Evolutionary conservation across 2,113 vertebrate genomes (phyloP), one percentile per base, ranked within the genome.

Genomic region (Corvus cornix): DNA sequence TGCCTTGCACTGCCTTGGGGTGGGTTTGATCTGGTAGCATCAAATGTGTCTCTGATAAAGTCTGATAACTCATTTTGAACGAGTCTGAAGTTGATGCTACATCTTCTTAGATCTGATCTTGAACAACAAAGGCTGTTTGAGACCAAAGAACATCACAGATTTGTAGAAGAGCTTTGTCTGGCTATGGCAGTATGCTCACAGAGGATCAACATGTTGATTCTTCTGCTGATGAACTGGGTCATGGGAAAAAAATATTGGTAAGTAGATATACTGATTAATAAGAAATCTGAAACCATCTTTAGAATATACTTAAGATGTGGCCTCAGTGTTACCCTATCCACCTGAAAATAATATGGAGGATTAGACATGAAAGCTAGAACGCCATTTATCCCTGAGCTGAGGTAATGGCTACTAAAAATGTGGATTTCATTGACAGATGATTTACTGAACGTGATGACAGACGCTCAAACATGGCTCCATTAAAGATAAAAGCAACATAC

Each of bases 311-410:
- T 89, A 78, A 89, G 66, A 87, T 62, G 66, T 62, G 67, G 84
- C 53, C 84, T 92, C 87, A 72, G n/a, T 60, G 73, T 66, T 68
- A 94, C 49, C 58, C 58, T 93, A 73, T 73, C 77, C 94, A 95
- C 89, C 74, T 94, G 89, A 95, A 96, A 95, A 94, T 91, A 82
- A 95, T 93, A 87, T 24, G 66, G 72, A 75, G 93, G 91, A 95
- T 95, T 96, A 97, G 41, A 94, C 94, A 95, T 93, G 74, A 96
- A 95, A 96, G 93, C n/a, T 87, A 84, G 60, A 86, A 92, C 13
- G 13, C 92, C 82, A 81, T 96, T 92, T 95, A 91, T 91, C 48
- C 84, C 58, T 87, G 81, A 95, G 91, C 87, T 97, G 94, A 96
- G 74, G 84, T 96, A 96, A 95, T 78, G 73, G 86, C 91, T 94